A percentile compares a stretch with the other conserved stretches of the same genome.
Conservation (phyloP, 2,888 invertebrate genomes). For the Zaprionus obscuricornis region DNA sequence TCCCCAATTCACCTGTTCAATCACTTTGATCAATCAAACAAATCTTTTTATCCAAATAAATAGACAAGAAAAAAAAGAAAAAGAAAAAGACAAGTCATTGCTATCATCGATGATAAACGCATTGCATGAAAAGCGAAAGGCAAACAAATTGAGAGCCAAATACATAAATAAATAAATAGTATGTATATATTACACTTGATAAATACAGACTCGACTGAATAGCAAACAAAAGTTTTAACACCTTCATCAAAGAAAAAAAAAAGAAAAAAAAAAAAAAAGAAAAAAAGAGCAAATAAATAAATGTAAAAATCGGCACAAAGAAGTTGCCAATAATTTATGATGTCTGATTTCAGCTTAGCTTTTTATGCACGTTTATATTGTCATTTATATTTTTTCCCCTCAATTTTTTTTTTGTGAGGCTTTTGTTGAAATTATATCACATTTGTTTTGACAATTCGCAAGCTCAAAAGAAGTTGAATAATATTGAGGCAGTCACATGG, state of each 20-base stretch:
- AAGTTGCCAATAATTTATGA: constrained; percentile 47
- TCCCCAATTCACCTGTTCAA: constrained; percentile 4
- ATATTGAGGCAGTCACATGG: constrained; percentile 41
- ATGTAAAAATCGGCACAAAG: not conserved
- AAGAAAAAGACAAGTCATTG: constrained; percentile 12
- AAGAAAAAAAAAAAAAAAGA: constrained; percentile 10
- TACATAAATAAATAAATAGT: constrained; percentile 8
- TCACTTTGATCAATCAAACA: constrained; percentile 3
- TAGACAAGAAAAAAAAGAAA: not conserved
- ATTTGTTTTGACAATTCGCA: constrained; percentile 38
- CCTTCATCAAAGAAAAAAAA: constrained; percentile 9
- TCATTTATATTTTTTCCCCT: too few species aligned
- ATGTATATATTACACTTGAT: not conserved
- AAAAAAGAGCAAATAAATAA: constrained; percentile 6
- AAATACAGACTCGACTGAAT: too few species aligned
- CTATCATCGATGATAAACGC: constrained; percentile 10
- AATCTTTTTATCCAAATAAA: not conserved
- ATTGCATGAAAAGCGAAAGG: constrained; percentile 15
- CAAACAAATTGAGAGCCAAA: constrained; percentile 2
- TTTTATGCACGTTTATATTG: constrained; percentile 3
- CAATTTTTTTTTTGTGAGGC: constrained; percentile 2
- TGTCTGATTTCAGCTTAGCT: constrained; percentile 19
- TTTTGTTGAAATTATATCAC: constrained; percentile 61
- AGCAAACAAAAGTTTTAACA: constrained; percentile 31
- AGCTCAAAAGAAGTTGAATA: constrained; percentile 31